phyloP scores from a whole-genome alignment of 2,113 vertebrate species.

The Ammodytes dubius region DNA sequence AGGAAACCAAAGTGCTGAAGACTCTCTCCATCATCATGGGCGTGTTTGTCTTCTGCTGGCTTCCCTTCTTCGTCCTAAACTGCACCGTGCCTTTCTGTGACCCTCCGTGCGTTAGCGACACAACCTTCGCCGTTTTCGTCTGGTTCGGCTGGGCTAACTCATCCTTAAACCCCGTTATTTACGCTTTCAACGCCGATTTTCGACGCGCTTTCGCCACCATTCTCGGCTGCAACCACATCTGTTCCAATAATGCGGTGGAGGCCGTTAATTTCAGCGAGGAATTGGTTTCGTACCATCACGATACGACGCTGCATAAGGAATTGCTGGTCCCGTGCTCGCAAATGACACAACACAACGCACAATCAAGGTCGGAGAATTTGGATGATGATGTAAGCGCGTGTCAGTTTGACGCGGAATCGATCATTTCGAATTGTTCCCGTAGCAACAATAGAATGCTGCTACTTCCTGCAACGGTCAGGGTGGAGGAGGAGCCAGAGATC shows the following conservation, averaged over 20 bases:
- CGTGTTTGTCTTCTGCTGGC: conserved; percentile 90
- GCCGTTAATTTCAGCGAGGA: conserved; percentile 86
- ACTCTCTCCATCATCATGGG: conserved; percentile 90
- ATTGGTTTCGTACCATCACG: conserved; percentile 84
- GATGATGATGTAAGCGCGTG: conserved; percentile 48
- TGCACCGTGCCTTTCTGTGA: conserved; percentile 89
- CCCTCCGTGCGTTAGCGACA: conserved; percentile 83
- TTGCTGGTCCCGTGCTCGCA: conserved; percentile 45
- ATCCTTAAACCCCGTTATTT: conserved; percentile 88
- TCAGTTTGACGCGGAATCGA: conserved; percentile 73
- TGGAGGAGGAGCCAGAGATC: conserved; percentile 79
- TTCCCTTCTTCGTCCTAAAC: conserved; percentile 90
- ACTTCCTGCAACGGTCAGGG: conserved; percentile 70
- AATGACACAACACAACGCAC: conserved; percentile 54
- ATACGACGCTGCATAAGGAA: conserved; percentile 86
- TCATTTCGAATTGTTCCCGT: conserved; percentile 58
- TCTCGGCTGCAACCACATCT: conserved; percentile 80
- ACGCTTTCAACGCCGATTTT: conserved; percentile 88
- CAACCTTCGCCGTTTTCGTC: conserved; percentile 86
- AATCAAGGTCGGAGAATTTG: conserved; percentile 40
- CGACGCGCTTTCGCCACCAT: conserved; percentile 85
- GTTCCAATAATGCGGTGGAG: conserved; percentile 82
- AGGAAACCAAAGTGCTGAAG: conserved; percentile 90
- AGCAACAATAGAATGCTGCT: conserved; percentile 58
- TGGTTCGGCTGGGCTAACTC: conserved; percentile 91